Evolutionary conservation across 1,140 invertebrate genomes (phyloP), one percentile per base, ranked within the genome.

Genomic region (Planococcus citri): DNA sequence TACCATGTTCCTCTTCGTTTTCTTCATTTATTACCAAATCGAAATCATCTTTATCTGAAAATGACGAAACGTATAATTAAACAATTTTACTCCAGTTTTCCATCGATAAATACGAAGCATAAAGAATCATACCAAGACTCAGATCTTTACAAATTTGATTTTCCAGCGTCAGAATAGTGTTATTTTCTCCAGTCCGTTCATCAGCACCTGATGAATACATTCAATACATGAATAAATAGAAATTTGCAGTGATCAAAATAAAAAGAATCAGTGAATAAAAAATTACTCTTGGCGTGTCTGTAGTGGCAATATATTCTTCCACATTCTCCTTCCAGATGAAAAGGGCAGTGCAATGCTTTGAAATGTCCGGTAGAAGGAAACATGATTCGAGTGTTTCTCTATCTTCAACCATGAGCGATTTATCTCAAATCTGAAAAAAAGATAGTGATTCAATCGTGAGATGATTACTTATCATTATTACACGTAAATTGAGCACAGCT

Each of bases 341-440:
- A 69, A 0, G 70, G 70, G 61, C 70, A 71, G 24, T 71, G 64
- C 24, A 69, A 51, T 25, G 64, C 20, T 29, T 69, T 71, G 21
- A 71, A 71, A 60, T 71, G 68, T 27, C 70, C 70, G 60, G 68
- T 71, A 1, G 70, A 71, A 60, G 70, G 70, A 3, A 71, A 69
- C 70, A 71, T 71, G 24, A 33, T 27, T 70, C 29, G 12, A 33
- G 29, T 12, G 29, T 33, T 33, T 33, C n/a, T n/a, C n/a, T n/a
- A n/a, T n/a, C n/a, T n/a, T n/a, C n/a, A n/a, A n/a, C n/a, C n/a
- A n/a, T n/a, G n/a, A n/a, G n/a, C n/a, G n/a, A n/a, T n/a, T n/a
- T n/a, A n/a, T n/a, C n/a, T n/a, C n/a, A n/a, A n/a, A n/a, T n/a
- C n/a, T n/a, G n/a, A n/a, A n/a, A n/a, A n/a, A n/a, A n/a, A n/a